Base-by-base conservation (phyloP, 2,113 vertebrate species). In the Crotalus tigris region DNA sequence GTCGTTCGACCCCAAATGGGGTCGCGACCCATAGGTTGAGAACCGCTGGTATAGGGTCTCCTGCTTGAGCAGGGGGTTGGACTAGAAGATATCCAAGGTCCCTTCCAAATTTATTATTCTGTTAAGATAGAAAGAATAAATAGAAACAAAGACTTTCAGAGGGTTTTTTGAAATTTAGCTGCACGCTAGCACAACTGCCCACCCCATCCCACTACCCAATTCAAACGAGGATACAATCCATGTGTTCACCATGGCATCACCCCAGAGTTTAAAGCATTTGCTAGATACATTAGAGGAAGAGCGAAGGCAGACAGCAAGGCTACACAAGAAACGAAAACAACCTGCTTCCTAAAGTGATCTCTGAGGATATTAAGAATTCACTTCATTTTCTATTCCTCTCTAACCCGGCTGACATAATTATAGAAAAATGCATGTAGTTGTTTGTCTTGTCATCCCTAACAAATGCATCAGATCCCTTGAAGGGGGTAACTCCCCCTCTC, bases 391-490 rank as follows among this genome's bases (percentile, higher is more conserved):
- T 94, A 94, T 96, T 95, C 94, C 96, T 96, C 92, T 92, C 95
- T 97, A 96, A 97, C 94, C 96, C 94, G 90, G 95, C 91, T 96
- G 95, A 95, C 95, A 96, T 96, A 97, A 96, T 95, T 97, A 96
- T 96, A 97, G 96, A 97, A 97, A 81, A 96, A 96, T 97, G 96
- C 96, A 96, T 92, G 94, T 93, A 96, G 94, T 97, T 96, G 96
- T 97, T 98, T 97, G 96, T 92, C 87, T 97, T 97, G 96, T 96
- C 96, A 96, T 97, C 95, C 95, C 95, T 93, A 93, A 93, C 94
- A 97, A 97, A 97, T 97, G 93, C 94, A 95, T 94, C 96, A 94
- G 93, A 97, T 94, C 95, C 96, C 95, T 96, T 96, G 85, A 96
- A 96, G 94, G 94, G 39, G 75, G 3, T 96, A 96, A 81, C 26